A percentile compares a stretch with the other conserved stretches of the same genome.
Conservation (phyloP, 2,113 vertebrate species). For the Myodes glareolus region DNA sequence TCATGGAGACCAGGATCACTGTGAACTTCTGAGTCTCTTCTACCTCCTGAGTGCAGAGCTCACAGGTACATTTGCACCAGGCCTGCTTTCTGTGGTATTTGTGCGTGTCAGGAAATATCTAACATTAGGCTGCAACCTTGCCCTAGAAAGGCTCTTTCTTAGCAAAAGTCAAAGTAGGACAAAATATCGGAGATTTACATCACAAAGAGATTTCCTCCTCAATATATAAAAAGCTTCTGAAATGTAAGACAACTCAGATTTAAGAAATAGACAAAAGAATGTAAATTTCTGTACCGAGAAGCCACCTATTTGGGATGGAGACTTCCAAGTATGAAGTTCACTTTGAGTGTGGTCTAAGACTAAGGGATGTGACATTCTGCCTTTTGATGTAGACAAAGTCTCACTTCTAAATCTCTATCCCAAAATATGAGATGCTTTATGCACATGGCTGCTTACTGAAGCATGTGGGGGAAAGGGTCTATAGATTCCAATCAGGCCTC, state of each 20-base stretch:
- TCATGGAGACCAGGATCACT: background rate
- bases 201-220: background rate
- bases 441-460: rapidly evolving
- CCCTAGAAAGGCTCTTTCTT: background rate
- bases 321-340: rapidly evolving
- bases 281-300: rapidly evolving
- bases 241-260: background rate
- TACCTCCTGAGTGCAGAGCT: background rate
- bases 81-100: background rate
- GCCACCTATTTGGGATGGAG: rapidly evolving
- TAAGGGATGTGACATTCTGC: background rate
- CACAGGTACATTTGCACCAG: background rate
- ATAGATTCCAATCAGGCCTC: background rate
- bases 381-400: background rate
- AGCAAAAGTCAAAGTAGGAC: background rate
- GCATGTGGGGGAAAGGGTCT: no score
- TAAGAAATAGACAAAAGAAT: background rate
- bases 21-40: background rate
- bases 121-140: background rate
- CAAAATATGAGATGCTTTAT: rapidly evolving
- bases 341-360: no score
- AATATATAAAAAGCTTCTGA: background rate
- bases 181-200: background rate
- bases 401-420: background rate
- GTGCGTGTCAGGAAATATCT: background rate